Conservation (phyloP, 2,888 invertebrate species). For the Trisateles emortualis region DNA sequence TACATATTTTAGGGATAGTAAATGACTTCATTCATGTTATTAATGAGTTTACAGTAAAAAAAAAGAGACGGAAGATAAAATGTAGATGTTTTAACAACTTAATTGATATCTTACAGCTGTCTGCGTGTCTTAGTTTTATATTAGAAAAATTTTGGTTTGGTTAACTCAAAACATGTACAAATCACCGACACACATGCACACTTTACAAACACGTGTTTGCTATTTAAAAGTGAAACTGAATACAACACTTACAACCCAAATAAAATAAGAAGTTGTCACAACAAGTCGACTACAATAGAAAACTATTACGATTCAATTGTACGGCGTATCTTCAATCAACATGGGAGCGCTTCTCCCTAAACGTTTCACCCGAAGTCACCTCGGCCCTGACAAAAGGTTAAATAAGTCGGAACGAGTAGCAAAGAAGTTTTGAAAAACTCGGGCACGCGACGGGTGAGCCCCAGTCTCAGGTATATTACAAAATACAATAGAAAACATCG, state of each 20-base stretch:
- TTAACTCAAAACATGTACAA: constrained; percentile 18
- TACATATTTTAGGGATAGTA: constrained; percentile 55
- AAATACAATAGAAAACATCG: constrained; percentile 33
- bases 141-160: constrained; percentile 17
- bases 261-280: constrained; percentile 34
- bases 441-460: constrained; percentile 44
- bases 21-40: constrained; percentile 41
- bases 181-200: constrained; percentile 19
- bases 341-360: constrained; percentile 29
- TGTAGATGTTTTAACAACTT: constrained; percentile 15
- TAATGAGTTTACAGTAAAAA: constrained; percentile 31
- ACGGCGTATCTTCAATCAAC: constrained; percentile 46
- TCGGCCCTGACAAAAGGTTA: constrained; percentile 61
- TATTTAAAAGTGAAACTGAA: constrained; percentile 18
- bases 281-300: constrained; percentile 38
- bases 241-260: constrained; percentile 16
- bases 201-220: constrained; percentile 22
- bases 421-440: constrained; percentile 45
- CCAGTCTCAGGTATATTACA: constrained; percentile 34
- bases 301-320: constrained; percentile 44
- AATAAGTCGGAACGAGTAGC: constrained; percentile 62
- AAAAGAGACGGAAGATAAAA: constrained; percentile 12
- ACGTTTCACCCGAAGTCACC: constrained; percentile 40
- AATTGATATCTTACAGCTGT: constrained; percentile 32
- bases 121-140: constrained; percentile 9